Conservation (phyloP, 1,140 invertebrate species). For the Diuraphis noxia region DNA sequence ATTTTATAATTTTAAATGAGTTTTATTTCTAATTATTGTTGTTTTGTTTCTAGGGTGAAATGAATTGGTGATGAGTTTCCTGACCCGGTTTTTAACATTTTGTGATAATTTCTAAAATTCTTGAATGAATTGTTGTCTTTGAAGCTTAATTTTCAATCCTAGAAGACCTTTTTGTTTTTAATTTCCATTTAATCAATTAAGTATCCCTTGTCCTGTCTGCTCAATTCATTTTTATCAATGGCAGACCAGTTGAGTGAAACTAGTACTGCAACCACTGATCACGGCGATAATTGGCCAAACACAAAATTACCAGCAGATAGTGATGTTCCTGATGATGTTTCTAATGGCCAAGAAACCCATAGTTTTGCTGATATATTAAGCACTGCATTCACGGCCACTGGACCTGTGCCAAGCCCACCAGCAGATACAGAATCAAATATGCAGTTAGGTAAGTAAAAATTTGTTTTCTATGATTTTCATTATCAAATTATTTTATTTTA, state of each 20-base stretch:
- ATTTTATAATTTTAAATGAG: neutral
- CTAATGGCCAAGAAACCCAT: constrained; percentile 48
- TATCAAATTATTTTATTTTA: neutral
- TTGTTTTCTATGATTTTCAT: neutral
- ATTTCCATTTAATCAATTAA: neutral
- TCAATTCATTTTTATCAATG: constrained; percentile 45
- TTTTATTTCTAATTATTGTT: neutral
- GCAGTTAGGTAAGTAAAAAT: constrained; percentile 23
- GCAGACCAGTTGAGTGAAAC: constrained; percentile 44
- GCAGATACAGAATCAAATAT: constrained; percentile 36
- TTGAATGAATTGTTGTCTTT: neutral
- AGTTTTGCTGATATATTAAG: constrained; percentile 52
- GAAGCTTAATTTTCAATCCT: neutral
- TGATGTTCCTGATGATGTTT: constrained; percentile 47
- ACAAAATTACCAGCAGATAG: constrained; percentile 40
- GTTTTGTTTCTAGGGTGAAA: constrained; percentile 10
- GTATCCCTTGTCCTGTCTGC: neutral
- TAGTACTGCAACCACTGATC: constrained; percentile 24
- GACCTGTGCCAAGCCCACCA: constrained; percentile 45
- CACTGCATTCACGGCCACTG: constrained; percentile 49
- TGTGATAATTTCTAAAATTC: neutral
- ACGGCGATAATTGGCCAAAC: constrained; percentile 31
- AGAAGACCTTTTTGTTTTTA: neutral
- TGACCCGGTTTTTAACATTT: neutral
- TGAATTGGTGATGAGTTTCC: constrained; percentile 1